Conservation (phyloP, 2,888 invertebrate genomes). For the Drosophila subsilvestris region DNA sequence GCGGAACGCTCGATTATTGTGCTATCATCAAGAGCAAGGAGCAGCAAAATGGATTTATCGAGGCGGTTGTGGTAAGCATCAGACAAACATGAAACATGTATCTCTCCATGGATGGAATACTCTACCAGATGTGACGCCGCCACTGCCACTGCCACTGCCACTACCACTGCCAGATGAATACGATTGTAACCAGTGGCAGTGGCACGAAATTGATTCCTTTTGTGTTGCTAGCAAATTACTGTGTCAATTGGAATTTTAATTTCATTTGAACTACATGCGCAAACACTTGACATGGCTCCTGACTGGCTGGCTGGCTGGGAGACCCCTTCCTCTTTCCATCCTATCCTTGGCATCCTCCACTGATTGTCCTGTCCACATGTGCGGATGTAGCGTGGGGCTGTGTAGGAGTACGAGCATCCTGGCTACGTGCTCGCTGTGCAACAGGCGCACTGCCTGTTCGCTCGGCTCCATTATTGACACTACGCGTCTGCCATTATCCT, state of each 20-base stretch:
- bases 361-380: conserved; percentile 56
- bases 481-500: conserved; percentile 68
- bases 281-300: conserved; percentile 70
- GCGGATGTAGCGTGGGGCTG: conserved; percentile 14
- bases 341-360: conserved; percentile 18
- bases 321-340: conserved; percentile 2
- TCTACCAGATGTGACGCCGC: too few species aligned
- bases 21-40: conserved; percentile 37
- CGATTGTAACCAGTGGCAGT: too few species aligned
- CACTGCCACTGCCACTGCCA: too few species aligned
- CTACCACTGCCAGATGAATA: too few species aligned
- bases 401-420: conserved; percentile 35
- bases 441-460: conserved; percentile 52
- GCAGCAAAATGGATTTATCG: conserved; percentile 83
- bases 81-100: conserved; percentile 70
- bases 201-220: conserved; percentile 76
- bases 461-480: conserved; percentile 55
- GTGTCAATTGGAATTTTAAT: conserved; percentile 80
- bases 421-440: conserved; percentile 58
- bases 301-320: conserved; percentile 25
- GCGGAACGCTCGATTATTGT: conserved; percentile 59
- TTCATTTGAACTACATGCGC: conserved; percentile 80
- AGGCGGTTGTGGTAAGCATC: conserved; percentile 84
- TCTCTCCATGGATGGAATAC: conserved; percentile 19
- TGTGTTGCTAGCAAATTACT: conserved; percentile 76